Percentiles rank a stretch among this genome's conserved stretches.
phyloP scores from a whole-genome alignment of 1,140 invertebrate genomes.

The Drosophila nasuta region DNA sequence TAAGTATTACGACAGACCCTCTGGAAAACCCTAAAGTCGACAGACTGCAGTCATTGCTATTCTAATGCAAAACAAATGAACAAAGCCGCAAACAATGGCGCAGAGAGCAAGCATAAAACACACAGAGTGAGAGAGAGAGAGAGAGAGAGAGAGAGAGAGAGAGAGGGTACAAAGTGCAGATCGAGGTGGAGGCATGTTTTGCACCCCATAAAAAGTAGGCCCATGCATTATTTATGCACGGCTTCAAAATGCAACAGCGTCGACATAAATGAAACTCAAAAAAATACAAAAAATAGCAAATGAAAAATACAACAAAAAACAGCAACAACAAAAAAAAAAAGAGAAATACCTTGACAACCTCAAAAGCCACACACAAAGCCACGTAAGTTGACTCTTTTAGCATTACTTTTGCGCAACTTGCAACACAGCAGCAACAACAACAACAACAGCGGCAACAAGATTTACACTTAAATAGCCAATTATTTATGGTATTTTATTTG shows the following conservation, averaged over 20 bases:
- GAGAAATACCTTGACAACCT: conserved; percentile 75
- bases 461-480: conserved; percentile 76
- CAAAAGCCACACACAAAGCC: conserved; percentile 77
- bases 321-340: conserved; percentile 38
- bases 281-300: conserved; percentile 2
- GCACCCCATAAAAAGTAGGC: conserved; percentile 61
- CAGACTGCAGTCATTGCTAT: conserved; percentile 7
- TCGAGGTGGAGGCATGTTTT: conserved; percentile 31
- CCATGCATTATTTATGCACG: conserved; percentile 78
- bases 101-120: conserved; percentile 10
- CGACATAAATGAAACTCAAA: conserved; percentile 71
- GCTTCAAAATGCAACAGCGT: conserved; percentile 67
- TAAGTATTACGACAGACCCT: not conserved
- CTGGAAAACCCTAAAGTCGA: conserved; percentile 14
- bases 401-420: conserved; percentile 48
- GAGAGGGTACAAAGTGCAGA: conserved; percentile 1
- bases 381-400: conserved; percentile 70
- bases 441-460: conserved; percentile 32
- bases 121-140: too few relatives aligned
- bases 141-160: too few relatives aligned
- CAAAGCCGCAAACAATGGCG: conserved; percentile 22
- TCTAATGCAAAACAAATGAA: conserved; percentile 26
- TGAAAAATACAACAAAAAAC: conserved; percentile 7
- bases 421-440: conserved; percentile 19
- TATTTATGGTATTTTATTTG: conserved; percentile 80